Percentiles rank a stretch among this genome's conserved stretches.
Conservation (phyloP, 2,888 invertebrate genomes). For the Laspeyria flexula region DNA sequence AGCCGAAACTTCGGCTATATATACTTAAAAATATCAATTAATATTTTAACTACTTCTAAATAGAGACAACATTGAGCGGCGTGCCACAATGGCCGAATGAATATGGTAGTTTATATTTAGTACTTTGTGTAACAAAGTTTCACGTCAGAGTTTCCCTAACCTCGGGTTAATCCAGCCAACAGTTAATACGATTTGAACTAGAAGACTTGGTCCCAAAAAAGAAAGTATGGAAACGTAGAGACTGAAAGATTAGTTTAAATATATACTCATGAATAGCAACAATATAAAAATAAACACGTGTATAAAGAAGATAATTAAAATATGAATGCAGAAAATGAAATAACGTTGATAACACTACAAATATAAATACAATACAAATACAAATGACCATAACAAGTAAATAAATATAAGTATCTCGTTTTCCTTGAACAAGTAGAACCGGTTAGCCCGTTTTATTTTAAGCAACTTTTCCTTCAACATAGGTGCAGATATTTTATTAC, state of each 20-base stretch:
- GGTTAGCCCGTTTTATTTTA: slow-evolving; percentile 25
- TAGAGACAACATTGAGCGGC: too few species aligned
- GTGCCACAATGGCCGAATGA: neutral
- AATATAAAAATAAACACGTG: neutral
- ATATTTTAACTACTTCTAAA: too few species aligned
- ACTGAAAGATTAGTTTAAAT: neutral
- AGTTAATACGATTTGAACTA: neutral
- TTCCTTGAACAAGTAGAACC: slow-evolving; percentile 36
- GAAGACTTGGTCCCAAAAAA: neutral
- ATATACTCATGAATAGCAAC: neutral
- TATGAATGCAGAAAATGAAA: neutral
- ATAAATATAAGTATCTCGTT: slow-evolving; percentile 28
- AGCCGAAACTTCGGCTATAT: too few species aligned
- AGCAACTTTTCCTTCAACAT: slow-evolving; percentile 23
- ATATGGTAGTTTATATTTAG: neutral
- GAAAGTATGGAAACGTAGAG: neutral
- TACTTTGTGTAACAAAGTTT: neutral
- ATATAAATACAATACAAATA: neutral
- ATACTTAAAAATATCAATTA: too few species aligned
- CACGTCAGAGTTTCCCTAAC: neutral
- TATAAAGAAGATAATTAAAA: neutral
- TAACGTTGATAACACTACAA: neutral
- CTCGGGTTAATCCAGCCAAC: neutral
- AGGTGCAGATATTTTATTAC: neutral
- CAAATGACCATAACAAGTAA: neutral